phyloP scores from a whole-genome alignment of 2,888 invertebrate species.

The Lasioglossum villosulum region DNA sequence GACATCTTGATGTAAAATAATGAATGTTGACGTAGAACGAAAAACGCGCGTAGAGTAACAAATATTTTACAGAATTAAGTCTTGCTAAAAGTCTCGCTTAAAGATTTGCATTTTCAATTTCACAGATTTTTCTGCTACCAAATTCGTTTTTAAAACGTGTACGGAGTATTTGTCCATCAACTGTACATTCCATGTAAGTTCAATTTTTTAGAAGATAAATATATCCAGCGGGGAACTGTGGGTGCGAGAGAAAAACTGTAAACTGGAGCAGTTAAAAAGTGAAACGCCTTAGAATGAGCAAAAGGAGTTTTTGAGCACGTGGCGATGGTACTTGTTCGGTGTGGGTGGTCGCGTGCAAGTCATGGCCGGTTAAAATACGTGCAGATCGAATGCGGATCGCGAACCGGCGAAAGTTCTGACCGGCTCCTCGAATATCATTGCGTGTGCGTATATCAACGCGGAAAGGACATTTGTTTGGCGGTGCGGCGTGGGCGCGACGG shows the following conservation, averaged over 20 bases:
- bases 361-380: constrained; percentile 72
- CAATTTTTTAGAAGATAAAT: neutral
- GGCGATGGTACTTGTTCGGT: constrained; percentile 54
- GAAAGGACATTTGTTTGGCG: constrained; percentile 76
- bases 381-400: constrained; percentile 74
- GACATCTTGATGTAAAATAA: too few relatives aligned
- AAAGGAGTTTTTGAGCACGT: constrained; percentile 44
- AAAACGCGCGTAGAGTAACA: too few relatives aligned
- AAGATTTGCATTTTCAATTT: too few relatives aligned
- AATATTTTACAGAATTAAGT: too few relatives aligned
- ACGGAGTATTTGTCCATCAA: too few relatives aligned
- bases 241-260: neutral
- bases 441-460: constrained; percentile 72
- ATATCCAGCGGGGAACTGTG: neutral
- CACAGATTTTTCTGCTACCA: too few relatives aligned
- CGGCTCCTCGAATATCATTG: constrained; percentile 43
- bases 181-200: too few relatives aligned
- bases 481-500: constrained; percentile 74
- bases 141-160: too few relatives aligned
- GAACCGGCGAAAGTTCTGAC: constrained; percentile 74
- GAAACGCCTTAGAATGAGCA: neutral
- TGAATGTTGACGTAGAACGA: too few relatives aligned
- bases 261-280: neutral
- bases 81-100: too few relatives aligned
- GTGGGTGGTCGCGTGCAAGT: constrained; percentile 73